A percentile compares a stretch with the other conserved stretches of the same genome.
These are phyloP conservation scores for Synodontis membranacea DNA, from an alignment of 2,113 vertebrate genomes.

Conservation along the genomic window DNA sequence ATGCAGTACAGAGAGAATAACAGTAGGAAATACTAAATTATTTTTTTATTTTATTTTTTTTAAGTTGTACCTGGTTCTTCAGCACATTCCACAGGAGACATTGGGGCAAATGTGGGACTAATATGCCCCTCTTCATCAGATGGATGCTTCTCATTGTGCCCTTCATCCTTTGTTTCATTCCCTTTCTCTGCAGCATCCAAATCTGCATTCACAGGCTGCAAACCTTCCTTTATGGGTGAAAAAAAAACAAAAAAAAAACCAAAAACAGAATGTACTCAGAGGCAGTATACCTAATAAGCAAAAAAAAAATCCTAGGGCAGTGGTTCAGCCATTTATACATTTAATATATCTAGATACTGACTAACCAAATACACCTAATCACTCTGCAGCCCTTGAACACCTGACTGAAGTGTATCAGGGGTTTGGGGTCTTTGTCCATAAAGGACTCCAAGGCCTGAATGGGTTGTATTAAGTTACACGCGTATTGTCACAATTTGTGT, in stretches of 20 bases:
- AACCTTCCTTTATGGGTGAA: slow-evolving; percentile 23
- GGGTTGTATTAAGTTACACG: too few species aligned
- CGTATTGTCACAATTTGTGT: too few species aligned
- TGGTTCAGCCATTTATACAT: background rate
- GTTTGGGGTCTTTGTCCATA: background rate
- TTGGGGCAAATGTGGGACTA: slow-evolving; percentile 6
- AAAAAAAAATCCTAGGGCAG: background rate
- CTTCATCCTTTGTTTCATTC: slow-evolving; percentile 15
- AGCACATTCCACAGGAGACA: background rate
- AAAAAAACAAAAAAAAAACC: too few species aligned
- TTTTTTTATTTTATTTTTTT: too few species aligned
- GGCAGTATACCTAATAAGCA: background rate
- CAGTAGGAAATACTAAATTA: background rate
- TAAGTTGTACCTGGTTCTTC: slow-evolving; percentile 53
- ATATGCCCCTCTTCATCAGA: background rate
- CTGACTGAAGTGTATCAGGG: background rate
- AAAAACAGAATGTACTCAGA: background rate
- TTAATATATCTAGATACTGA: background rate
- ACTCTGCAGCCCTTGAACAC: background rate
- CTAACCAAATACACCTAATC: background rate
- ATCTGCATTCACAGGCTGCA: background rate
- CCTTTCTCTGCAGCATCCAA: slow-evolving; percentile 13
- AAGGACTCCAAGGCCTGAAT: background rate
- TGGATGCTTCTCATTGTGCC: slow-evolving; percentile 6
- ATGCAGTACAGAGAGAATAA: background rate